These are phyloP conservation scores for Drosophila sulfurigaster DNA, from an alignment of 1,140 invertebrate species.

Conservation along the genomic window DNA sequence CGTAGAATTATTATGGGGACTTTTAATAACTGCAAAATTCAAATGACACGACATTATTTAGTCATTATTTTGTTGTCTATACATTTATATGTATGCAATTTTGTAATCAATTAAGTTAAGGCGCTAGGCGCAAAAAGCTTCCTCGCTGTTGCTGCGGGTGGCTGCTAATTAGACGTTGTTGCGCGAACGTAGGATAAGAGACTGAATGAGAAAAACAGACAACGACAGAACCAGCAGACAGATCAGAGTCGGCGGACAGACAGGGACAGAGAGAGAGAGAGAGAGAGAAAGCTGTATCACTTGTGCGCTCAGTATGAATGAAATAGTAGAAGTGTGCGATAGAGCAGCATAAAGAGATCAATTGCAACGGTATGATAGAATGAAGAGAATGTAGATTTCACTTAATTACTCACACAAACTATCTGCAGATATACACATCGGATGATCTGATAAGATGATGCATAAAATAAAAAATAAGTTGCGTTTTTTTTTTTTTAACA, in stretches of 20 bases:
- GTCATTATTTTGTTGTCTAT: conserved; percentile 21
- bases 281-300: conserved; percentile 12
- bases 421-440: conserved; percentile 1
- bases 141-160: conserved; percentile 1
- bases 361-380: conserved; percentile 22
- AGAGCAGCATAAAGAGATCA: conserved; percentile 5
- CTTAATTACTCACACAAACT: background rate
- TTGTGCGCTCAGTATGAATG: conserved; percentile 43
- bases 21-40: conserved; percentile 27
- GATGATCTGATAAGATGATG: background rate
- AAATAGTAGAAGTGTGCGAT: conserved; percentile 54
- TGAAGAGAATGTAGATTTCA: background rate
- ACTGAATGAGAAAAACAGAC: conserved; percentile 65
- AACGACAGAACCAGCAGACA: conserved; percentile 4
- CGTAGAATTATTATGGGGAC: conserved; percentile 19
- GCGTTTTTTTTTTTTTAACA: conserved; percentile 57
- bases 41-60: conserved; percentile 45
- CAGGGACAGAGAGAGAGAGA: background rate
- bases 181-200: conserved; percentile 76
- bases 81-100: conserved; percentile 11
- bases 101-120: conserved; percentile 38
- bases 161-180: conserved; percentile 55
- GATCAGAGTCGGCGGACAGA: background rate
- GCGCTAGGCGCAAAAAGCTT: conserved; percentile 60
- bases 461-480: background rate